Evolutionary conservation across 2,797 vertebrate genomes (phyloP).

Genomic region (Crax fasciolata): DNA sequence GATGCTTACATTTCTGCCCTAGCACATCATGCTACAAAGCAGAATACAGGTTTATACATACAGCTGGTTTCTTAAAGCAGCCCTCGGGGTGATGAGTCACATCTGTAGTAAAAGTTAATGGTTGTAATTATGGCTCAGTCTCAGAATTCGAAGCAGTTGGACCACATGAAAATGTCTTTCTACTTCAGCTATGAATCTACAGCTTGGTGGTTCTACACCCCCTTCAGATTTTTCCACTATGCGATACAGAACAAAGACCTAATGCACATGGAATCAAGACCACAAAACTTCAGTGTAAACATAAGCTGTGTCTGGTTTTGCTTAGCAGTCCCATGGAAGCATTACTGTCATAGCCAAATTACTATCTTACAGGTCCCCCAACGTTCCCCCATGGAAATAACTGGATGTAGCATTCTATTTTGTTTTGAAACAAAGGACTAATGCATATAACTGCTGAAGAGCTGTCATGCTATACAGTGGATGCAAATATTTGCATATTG

Average conservation of each 20-base stretch:
- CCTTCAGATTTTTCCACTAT: neutral
- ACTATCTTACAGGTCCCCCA: neutral
- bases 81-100: slow-evolving; percentile 27
- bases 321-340: neutral
- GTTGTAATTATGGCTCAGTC: slow-evolving; percentile 7
- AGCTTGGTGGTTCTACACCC: slow-evolving; percentile 29
- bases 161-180: slow-evolving; percentile 49
- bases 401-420: neutral
- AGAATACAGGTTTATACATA: slow-evolving; percentile 26
- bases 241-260: slow-evolving; percentile 33
- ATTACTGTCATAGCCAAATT: neutral
- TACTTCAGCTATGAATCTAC: neutral
- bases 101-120: slow-evolving; percentile 8
- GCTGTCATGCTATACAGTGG: neutral
- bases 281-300: neutral
- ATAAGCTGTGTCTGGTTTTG: neutral
- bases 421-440: neutral
- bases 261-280: slow-evolving; percentile 10
- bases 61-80: neutral
- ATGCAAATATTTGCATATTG: neutral
- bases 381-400: neutral
- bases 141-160: neutral
- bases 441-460: neutral
- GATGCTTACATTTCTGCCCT: slow-evolving; percentile 7
- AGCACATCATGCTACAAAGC: slow-evolving; percentile 7